Conservation (phyloP, 2,113 vertebrate species). For the Todiramphus saurophagus region DNA sequence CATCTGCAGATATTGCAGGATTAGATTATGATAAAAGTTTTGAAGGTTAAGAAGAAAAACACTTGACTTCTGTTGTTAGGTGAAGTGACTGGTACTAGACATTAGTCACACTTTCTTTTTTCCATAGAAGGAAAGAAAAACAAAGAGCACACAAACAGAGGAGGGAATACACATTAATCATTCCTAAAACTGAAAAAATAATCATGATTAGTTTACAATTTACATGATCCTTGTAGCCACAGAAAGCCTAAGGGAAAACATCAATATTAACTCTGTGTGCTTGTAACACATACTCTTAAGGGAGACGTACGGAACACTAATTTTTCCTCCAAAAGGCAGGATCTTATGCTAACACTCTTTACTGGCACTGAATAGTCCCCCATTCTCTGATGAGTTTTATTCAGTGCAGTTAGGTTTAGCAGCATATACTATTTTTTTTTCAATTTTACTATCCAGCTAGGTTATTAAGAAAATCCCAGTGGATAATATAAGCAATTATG, state of each 20-base stretch:
- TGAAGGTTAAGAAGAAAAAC: not conserved
- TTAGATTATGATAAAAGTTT: not conserved
- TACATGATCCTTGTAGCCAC: slow-evolving; percentile 3
- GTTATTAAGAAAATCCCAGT: not conserved
- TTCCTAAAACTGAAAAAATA: slow-evolving; percentile 28
- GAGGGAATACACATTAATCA: not conserved
- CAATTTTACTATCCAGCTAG: not conserved
- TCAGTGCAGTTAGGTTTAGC: not conserved
- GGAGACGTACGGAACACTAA: not conserved
- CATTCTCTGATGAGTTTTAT: slow-evolving; percentile 5
- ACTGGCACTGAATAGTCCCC: not conserved
- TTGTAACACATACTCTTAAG: not conserved
- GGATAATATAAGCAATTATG: not conserved
- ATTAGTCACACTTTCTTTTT: not conserved
- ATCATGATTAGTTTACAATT: slow-evolving; percentile 1
- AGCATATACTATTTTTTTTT: not conserved
- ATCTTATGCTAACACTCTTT: not conserved
- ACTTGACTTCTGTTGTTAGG: slow-evolving; percentile 1
- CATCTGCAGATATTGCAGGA: not conserved
- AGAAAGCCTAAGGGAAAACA: not conserved
- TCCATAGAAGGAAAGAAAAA: not conserved
- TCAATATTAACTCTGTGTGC: not conserved
- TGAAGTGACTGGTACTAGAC: slow-evolving; percentile 1
- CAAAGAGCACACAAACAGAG: not conserved
- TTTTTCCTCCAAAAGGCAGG: not conserved